phyloP scores from a whole-genome alignment of 2,888 invertebrate species.

The Cordilura impudica region DNA sequence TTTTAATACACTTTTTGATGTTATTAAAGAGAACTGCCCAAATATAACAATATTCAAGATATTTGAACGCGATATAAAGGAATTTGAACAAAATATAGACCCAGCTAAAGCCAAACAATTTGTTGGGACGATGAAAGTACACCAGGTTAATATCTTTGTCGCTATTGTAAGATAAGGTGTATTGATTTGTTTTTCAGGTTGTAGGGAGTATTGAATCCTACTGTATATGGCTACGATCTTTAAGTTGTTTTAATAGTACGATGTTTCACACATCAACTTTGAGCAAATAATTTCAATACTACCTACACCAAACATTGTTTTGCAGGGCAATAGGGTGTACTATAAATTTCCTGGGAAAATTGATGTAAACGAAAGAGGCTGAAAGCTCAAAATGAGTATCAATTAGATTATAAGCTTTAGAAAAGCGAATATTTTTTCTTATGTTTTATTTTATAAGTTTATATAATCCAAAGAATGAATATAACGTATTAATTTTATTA shows the following conservation, averaged over 20 bases:
- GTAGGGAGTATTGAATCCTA: no score
- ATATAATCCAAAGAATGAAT: constrained; percentile 27
- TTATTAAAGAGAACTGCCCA: no score
- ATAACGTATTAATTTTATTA: no score
- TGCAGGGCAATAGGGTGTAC: constrained; percentile 37
- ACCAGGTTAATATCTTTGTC: no score
- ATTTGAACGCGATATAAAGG: constrained; percentile 26
- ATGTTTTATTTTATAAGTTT: constrained; percentile 21
- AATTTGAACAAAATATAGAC: no score
- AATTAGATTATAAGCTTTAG: constrained; percentile 26
- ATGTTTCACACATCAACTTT: no score
- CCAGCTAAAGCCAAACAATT: constrained; percentile 12
- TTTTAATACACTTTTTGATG: no score
- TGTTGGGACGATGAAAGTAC: constrained; percentile 25
- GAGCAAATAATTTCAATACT: constrained; percentile 30
- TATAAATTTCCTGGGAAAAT: constrained; percentile 24
- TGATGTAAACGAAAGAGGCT: constrained; percentile 14
- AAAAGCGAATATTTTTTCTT: constrained; percentile 31
- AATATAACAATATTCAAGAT: background rate
- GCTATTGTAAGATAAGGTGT: constrained; percentile 21
- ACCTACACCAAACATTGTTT: no score
- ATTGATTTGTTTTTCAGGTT: constrained; percentile 32
- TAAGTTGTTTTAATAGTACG: constrained; percentile 30
- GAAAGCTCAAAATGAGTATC: constrained; percentile 29
- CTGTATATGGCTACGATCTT: no score